Base-by-base conservation (phyloP, 2,888 invertebrate species). In the Disparrhopalites patrizii region DNA sequence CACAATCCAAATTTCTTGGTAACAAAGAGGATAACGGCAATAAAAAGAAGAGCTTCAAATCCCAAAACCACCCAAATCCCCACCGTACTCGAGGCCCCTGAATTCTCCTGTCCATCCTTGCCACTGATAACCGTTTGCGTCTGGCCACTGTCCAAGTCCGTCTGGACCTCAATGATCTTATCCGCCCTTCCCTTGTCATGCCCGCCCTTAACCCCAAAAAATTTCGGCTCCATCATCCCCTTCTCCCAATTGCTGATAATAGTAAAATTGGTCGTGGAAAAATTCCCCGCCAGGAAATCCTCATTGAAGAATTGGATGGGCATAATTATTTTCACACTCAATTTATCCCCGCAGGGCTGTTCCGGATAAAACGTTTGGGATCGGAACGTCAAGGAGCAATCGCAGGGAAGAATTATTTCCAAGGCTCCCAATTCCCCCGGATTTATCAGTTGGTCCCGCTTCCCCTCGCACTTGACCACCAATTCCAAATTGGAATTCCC, bases 1-100 rank as follows among this genome's bases (percentile, higher is more conserved):
- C 36, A 36, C 13, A 56, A n/a, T 8, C 56, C 56, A 5, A 56
- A 25, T 56, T 25, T n/a, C 13, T 5, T 36, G 2, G 18, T 15
- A 3, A 56, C 66, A 2, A 67, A 60, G 36, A 64, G 62, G n/a
- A 65, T 60, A 13, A 72, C 23, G 2, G 57, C 57, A 18, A 63
- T 23, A 18, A 70, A 61, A 33, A 63, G 40, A 43, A 69, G 52
- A 33, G 66, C 47, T 61, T 73, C 70, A 54, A 71, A 50, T 18
- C 66, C 62, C 38, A 73, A 60, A 36, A 71, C 58, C 25, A 69
- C 60, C 73, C 73, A 73, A 25, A 72, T 52, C 23, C 54, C 30
- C 1, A 36, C 43, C 8, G n/a, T 28, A 4, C 20, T 36, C 3
- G 27, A 18, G 25, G 27, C 28, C 15, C 18, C 27, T 23, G 23